Evolutionary conservation across 2,888 invertebrate species (phyloP).

Genomic region (Ferdinandea cuprea): DNA sequence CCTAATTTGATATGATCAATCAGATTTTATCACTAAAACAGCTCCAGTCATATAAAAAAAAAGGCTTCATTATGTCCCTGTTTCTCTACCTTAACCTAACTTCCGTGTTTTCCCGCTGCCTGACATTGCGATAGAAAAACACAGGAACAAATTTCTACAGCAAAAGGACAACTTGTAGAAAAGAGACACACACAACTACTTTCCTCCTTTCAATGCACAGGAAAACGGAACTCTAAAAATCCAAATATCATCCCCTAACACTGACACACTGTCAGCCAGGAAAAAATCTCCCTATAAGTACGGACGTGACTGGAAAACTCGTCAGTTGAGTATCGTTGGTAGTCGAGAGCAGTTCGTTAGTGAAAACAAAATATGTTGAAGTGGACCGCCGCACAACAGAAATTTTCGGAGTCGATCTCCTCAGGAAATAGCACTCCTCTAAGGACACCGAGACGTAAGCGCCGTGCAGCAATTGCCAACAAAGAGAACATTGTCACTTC

Average conservation of each 20-base stretch:
- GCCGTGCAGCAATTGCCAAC: slow-evolving; percentile 80
- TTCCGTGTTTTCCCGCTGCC: neutral
- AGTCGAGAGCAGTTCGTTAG: slow-evolving; percentile 37
- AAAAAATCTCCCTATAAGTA: slow-evolving; percentile 25
- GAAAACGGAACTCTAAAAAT: neutral
- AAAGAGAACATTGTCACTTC: slow-evolving; percentile 80
- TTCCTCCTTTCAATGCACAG: neutral
- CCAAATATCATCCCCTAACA: slow-evolving; percentile 46
- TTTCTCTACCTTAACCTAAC: neutral
- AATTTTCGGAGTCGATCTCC: slow-evolving; percentile 76
- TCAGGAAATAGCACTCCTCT: slow-evolving; percentile 41
- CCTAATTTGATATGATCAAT: slow-evolving; percentile 62
- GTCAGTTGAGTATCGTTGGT: slow-evolving; percentile 55
- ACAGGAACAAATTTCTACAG: slow-evolving; percentile 10
- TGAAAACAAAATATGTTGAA: slow-evolving; percentile 80
- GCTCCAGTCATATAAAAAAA: slow-evolving; percentile 10
- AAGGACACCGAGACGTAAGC: slow-evolving; percentile 68
- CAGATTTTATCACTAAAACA: slow-evolving; percentile 59
- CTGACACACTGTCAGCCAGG: slow-evolving; percentile 1
- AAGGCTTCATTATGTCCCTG: neutral
- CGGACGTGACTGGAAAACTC: slow-evolving; percentile 16
- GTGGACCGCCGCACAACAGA: slow-evolving; percentile 81
- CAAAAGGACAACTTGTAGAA: neutral
- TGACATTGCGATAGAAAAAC: neutral
- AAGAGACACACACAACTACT: neutral